Percentiles rank a stretch among this genome's conserved stretches.
These are phyloP conservation scores for Acheta domesticus DNA, from an alignment of 2,888 invertebrate genomes.

Conservation along the genomic window DNA sequence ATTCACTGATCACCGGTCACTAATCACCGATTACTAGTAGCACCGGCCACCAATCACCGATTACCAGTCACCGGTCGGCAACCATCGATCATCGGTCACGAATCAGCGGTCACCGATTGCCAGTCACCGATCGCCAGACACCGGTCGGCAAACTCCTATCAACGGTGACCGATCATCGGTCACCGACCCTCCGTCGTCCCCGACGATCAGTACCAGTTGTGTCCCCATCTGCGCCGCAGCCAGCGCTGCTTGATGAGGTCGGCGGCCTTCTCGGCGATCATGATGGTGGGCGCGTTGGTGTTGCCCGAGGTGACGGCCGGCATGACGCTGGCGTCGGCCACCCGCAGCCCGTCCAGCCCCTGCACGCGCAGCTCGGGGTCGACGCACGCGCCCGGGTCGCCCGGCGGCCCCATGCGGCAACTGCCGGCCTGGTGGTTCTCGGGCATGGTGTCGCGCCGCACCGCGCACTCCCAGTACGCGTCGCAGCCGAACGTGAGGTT, in stretches of 20 bases:
- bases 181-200: background rate
- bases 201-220: constrained; percentile 39
- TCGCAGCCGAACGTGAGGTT: constrained; percentile 66
- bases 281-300: constrained; percentile 57
- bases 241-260: constrained; percentile 53
- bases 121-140: no score
- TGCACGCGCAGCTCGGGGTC: constrained; percentile 53
- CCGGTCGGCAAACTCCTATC: no score
- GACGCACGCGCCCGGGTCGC: constrained; percentile 58
- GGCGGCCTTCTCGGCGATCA: constrained; percentile 58
- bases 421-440: constrained; percentile 65
- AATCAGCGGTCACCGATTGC: no score
- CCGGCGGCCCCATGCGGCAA: constrained; percentile 59
- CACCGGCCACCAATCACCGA: no score
- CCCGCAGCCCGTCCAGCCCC: constrained; percentile 52
- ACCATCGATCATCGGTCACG: no score
- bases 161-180: no score
- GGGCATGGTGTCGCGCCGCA: constrained; percentile 57
- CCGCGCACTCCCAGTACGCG: constrained; percentile 60
- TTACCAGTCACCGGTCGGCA: no score
- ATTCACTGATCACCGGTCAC: no score
- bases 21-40: no score
- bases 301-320: constrained; percentile 55
- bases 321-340: constrained; percentile 58
- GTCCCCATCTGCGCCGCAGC: constrained; percentile 42